These are phyloP conservation scores for Hyles vespertilio DNA, from an alignment of 1,140 invertebrate species.

Conservation along the genomic window DNA sequence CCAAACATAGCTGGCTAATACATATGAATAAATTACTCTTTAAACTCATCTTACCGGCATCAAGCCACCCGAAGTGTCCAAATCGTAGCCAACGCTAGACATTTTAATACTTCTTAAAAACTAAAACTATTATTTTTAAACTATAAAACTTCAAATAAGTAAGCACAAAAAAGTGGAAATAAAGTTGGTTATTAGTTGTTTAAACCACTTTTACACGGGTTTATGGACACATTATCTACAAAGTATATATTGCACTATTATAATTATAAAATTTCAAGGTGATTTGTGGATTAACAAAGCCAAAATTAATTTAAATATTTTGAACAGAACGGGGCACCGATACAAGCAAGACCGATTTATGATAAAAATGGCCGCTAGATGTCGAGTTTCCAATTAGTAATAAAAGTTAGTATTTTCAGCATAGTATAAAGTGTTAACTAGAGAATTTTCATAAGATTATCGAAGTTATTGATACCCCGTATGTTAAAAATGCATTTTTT, in stretches of 20 bases:
- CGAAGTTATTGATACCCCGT: too few relatives aligned
- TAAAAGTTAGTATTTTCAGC: too few relatives aligned
- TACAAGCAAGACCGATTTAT: neutral
- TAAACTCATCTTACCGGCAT: conserved; percentile 48
- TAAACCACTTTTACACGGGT: too few relatives aligned
- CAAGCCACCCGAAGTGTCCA: conserved; percentile 68
- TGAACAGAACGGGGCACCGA: too few relatives aligned
- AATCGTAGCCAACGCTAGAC: conserved; percentile 68
- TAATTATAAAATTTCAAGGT: too few relatives aligned
- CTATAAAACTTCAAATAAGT: conserved; percentile 6
- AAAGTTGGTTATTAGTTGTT: neutral
- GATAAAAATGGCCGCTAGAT: conserved; percentile 19
- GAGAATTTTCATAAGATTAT: too few relatives aligned
- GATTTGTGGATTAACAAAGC: too few relatives aligned
- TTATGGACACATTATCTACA: too few relatives aligned
- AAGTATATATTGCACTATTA: too few relatives aligned
- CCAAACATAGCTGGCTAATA: conserved; percentile 1
- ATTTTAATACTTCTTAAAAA: conserved; percentile 27
- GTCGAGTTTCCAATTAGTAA: neutral
- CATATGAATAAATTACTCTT: neutral
- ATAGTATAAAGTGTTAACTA: too few relatives aligned
- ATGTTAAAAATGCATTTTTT: too few relatives aligned
- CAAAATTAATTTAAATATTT: too few relatives aligned
- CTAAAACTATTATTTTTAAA: conserved; percentile 17
- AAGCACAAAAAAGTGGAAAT: neutral